Evolutionary conservation across 2,888 invertebrate species (phyloP), one percentile per base, ranked within the genome.

Genomic region (Erebia ligea): DNA sequence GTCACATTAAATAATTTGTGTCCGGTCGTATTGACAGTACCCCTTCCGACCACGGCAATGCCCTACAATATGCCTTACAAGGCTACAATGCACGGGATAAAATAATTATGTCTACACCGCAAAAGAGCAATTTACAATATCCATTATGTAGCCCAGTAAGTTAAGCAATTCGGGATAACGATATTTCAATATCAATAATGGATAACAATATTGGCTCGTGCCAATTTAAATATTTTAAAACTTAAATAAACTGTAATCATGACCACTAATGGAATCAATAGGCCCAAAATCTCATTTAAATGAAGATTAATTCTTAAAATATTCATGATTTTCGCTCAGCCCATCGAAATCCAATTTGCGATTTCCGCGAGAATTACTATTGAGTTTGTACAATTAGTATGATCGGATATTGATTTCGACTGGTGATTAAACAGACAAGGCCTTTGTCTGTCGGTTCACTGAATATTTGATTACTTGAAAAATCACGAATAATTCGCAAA

Each of bases 271-370:
- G 48, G 50, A 62, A 48, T 42, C 19, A 59, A 52, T 62, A 52
- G 68, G 57, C 50, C 58, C 67, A 25, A 48, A 61, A 54, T 48
- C 59, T 61, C 40, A 59, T 68, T 68, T 61, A 71, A 75, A 69
- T 70, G 54, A 62, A 70, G 70, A 67, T 70, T 73, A 69, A 71
- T 67, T 65, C 68, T 68, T 69, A 71, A 75, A 69, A 68, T 73
- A 69, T 71, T 71, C 68, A 69, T 70, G 69, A 68, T 69, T 68
- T 70, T 74, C 72, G 67, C 56, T 48, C 25, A 64, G 48, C 11
- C 66, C 77, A 78, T 75, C 72, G 75, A 76, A 76, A 74, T 72
- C 75, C 76, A 77, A 76, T 80, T 75, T 71, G 70, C 75, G 73
- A 76, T 75, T 72, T 73, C 73, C 63, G 42, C 70, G 73, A 72